These are phyloP conservation scores for Cirrhinus molitorella DNA, from an alignment of 2,797 vertebrate genomes.

Conservation along the genomic window DNA sequence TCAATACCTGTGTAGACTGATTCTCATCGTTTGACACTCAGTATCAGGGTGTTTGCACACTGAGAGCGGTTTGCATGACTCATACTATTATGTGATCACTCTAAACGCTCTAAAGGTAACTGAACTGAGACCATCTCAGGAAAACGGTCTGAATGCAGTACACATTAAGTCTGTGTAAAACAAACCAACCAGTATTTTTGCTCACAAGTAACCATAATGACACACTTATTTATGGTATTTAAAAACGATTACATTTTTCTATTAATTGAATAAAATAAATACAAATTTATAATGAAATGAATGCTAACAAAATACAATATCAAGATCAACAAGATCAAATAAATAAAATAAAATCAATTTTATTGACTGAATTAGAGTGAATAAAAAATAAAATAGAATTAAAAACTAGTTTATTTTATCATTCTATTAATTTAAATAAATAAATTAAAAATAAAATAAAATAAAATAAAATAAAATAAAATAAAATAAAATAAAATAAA, in stretches of 20 bases:
- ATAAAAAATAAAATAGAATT: neutral
- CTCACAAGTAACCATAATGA: too few relatives aligned
- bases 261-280: neutral
- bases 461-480: neutral
- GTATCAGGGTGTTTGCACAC: constrained; percentile 12
- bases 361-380: too few relatives aligned
- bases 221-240: neutral
- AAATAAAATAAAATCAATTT: too few relatives aligned
- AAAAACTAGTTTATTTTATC: neutral
- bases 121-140: neutral
- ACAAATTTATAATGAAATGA: too few relatives aligned
- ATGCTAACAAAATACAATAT: too few relatives aligned
- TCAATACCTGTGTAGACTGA: constrained; percentile 12
- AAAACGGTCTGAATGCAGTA: neutral
- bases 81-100: neutral
- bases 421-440: neutral
- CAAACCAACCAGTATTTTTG: too few relatives aligned
- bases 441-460: neutral
- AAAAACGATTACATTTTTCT: neutral
- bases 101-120: too few relatives aligned
- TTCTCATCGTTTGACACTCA: constrained; percentile 15
- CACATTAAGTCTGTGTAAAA: neutral
- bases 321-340: too few relatives aligned
- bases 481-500: neutral
- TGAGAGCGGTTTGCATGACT: neutral